Evolutionary conservation across 2,888 invertebrate genomes (phyloP).

Genomic region (Cerastoderma edule): DNA sequence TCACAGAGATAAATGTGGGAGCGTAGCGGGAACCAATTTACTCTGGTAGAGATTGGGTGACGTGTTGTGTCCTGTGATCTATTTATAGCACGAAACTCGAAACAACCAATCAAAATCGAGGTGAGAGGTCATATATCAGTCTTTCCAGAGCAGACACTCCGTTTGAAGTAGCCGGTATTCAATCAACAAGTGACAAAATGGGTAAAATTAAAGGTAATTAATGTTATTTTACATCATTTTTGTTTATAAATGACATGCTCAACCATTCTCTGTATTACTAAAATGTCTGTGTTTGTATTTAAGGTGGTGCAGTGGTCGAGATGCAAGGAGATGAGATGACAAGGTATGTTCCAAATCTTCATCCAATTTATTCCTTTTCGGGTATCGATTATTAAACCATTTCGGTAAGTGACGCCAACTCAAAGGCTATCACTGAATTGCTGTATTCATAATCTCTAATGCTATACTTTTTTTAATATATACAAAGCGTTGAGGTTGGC

Average conservation of each 20-base stretch:
- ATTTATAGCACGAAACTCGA: not conserved
- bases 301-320: slow-evolving; percentile 84
- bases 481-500: not conserved
- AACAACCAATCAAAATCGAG: slow-evolving; percentile 20
- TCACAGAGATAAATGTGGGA: too few species aligned
- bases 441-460: not conserved
- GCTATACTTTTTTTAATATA: not conserved
- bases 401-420: too few species aligned
- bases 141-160: not conserved
- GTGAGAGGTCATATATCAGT: slow-evolving; percentile 15
- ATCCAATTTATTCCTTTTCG: not conserved
- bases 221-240: not conserved
- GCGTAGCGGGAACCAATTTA: too few species aligned
- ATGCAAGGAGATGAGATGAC: slow-evolving; percentile 86
- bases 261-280: not conserved
- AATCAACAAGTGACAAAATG: slow-evolving; percentile 53
- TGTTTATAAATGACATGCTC: not conserved
- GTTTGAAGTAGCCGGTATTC: slow-evolving; percentile 2
- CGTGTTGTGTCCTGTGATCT: slow-evolving; percentile 38
- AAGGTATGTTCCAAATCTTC: slow-evolving; percentile 74
- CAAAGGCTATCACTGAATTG: not conserved
- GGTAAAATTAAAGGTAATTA: slow-evolving; percentile 74
- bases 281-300: slow-evolving; percentile 48
- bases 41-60: too few species aligned
- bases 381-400: not conserved